These are phyloP conservation scores for Pseudonaja textilis DNA, from an alignment of 2,113 vertebrate species.

Conservation along the genomic window DNA sequence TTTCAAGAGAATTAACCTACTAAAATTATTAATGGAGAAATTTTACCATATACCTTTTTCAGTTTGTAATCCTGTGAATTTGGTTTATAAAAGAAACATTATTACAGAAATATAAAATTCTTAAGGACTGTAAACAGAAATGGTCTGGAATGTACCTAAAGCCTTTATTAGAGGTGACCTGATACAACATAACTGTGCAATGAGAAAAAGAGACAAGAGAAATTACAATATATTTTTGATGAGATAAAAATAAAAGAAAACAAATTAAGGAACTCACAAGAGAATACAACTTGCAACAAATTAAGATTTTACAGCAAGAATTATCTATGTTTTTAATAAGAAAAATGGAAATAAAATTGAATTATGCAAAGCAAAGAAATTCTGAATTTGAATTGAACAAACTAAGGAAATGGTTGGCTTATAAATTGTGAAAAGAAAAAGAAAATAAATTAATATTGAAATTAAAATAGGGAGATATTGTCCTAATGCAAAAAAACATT, in stretches of 20 bases:
- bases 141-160: background rate
- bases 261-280: background rate
- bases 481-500: background rate
- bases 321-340: background rate
- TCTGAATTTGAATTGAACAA: background rate
- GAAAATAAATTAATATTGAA: background rate
- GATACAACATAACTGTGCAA: background rate
- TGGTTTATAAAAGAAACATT: background rate
- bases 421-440: background rate
- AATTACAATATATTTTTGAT: background rate
- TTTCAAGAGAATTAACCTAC: background rate
- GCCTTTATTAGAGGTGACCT: background rate
- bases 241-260: background rate
- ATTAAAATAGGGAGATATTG: background rate
- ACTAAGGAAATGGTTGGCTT: background rate
- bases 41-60: background rate
- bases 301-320: background rate
- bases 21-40: background rate
- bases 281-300: background rate
- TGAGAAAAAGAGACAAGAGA: background rate
- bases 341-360: background rate
- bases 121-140: background rate
- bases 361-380: background rate
- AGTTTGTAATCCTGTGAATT: background rate
- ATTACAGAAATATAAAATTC: background rate